Conservation (phyloP, 2,113 vertebrate genomes). For the Rhinichthys klamathensis region DNA sequence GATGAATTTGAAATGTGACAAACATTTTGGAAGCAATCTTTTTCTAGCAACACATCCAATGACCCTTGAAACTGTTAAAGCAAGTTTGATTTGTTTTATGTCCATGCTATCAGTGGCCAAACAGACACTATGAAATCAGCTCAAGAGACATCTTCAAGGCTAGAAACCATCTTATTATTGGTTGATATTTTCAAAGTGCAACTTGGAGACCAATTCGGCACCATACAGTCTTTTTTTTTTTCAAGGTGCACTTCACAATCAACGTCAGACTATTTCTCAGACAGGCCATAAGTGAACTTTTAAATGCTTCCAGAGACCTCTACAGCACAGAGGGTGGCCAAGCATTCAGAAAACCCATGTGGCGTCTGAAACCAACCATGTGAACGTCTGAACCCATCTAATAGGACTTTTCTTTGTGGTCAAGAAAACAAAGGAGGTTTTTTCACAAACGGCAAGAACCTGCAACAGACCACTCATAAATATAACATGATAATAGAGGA, state of each 20-base stretch:
- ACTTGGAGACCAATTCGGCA: neutral
- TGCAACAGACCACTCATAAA: neutral
- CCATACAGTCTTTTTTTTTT: neutral
- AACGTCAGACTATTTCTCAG: neutral
- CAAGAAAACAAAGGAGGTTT: neutral
- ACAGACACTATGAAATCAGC: constrained; percentile 46
- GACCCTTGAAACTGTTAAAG: neutral
- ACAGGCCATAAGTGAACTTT: neutral
- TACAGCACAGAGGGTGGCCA: neutral
- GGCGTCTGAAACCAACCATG: neutral
- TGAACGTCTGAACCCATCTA: neutral
- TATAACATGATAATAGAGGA: neutral
- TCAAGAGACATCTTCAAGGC: neutral
- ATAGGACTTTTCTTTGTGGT: neutral
- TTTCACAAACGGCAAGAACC: neutral
- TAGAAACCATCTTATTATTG: neutral
- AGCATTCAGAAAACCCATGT: neutral
- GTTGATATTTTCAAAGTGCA: neutral
- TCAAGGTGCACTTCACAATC: neutral
- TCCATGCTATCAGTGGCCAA: no score
- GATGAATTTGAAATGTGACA: neutral
- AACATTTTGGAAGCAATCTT: neutral
- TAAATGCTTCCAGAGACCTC: neutral
- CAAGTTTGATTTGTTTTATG: neutral
- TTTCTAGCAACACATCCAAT: neutral